phyloP scores from a whole-genome alignment of 2,797 vertebrate genomes.

The Gymnothorax reevesii region DNA sequence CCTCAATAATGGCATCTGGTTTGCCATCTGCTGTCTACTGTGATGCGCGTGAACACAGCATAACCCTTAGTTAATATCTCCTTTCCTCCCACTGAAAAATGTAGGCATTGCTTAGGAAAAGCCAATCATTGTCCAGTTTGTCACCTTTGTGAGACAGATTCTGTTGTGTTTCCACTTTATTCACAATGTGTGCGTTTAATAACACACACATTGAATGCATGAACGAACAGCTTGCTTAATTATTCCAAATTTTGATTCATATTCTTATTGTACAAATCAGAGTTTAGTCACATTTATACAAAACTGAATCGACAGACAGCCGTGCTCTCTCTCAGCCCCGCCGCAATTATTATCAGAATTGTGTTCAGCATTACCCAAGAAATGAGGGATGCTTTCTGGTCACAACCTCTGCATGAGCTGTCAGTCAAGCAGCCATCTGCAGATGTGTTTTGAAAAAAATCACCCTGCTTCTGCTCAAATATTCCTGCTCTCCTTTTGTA shows the following conservation, averaged over 20 bases:
- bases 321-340: background rate
- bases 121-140: background rate
- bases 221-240: background rate
- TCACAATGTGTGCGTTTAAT: background rate
- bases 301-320: background rate
- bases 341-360: background rate
- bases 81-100: background rate
- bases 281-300: background rate
- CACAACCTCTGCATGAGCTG: background rate
- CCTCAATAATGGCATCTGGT: too few species aligned
- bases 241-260: background rate
- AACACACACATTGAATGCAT: background rate
- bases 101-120: background rate
- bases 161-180: background rate
- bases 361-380: background rate
- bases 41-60: too few species aligned
- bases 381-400: background rate
- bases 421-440: background rate
- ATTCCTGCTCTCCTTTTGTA: background rate
- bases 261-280: conserved; percentile 6
- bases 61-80: background rate
- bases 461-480: background rate
- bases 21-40: too few species aligned
- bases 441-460: background rate
- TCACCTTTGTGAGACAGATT: background rate